A percentile compares a stretch with the other conserved stretches of the same genome.
These are phyloP conservation scores for Oscarella lobularis DNA, from an alignment of 37 sponge, comb jelly and placozoan species.

Conservation along the genomic window DNA sequence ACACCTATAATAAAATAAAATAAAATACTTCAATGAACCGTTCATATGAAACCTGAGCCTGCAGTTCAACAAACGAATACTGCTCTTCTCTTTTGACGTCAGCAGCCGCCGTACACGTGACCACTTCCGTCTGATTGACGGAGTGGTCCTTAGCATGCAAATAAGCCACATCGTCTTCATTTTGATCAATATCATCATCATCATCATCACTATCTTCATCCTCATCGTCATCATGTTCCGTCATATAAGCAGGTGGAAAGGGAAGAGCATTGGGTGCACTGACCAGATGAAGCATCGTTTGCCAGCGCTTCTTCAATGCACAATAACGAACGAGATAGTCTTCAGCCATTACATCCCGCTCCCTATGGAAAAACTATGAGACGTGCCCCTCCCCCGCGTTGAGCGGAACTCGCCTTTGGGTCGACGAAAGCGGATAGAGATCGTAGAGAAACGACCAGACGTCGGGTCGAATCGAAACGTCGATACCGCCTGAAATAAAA, in stretches of 20 bases:
- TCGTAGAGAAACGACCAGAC: constrained; percentile 73
- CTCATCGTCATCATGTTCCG: neutral
- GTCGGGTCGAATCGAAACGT: constrained; percentile 24
- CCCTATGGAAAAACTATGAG: neutral
- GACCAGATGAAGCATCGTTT: neutral
- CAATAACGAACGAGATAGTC: neutral
- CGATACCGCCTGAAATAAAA: constrained; percentile 32
- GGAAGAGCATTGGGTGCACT: neutral
- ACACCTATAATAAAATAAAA: constrained; percentile 26
- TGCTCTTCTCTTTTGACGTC: neutral
- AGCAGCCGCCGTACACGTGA: neutral
- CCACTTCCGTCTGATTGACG: neutral
- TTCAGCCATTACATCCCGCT: constrained; percentile 2
- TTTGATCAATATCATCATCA: neutral
- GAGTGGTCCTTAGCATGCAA: neutral
- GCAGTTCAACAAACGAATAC: neutral
- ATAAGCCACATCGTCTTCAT: neutral
- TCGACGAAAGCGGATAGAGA: constrained; percentile 51
- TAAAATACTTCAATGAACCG: neutral
- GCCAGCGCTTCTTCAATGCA: constrained; percentile 4
- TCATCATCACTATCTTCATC: neutral
- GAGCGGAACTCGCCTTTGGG: constrained; percentile 27
- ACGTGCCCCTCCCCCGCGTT: neutral
- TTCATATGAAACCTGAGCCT: neutral
- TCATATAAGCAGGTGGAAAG: neutral